Percentiles rank a stretch among this genome's conserved stretches.
These are phyloP conservation scores for Steinernema hermaphroditum DNA, from an alignment of 2,888 invertebrate genomes.

Conservation along the genomic window DNA sequence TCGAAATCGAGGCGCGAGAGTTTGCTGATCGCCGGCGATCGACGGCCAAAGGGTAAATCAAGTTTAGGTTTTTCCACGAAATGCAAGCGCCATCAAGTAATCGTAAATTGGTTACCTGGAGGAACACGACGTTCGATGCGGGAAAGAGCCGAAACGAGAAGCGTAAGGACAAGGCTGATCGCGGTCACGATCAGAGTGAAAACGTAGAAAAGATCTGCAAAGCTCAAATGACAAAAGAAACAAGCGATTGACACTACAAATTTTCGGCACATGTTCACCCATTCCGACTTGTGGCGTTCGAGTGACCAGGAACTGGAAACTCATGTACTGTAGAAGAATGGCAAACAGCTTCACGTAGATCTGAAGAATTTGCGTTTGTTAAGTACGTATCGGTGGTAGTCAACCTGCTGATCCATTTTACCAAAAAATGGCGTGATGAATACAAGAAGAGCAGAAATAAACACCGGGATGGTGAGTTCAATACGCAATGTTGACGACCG, in stretches of 20 bases:
- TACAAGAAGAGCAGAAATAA: constrained; percentile 56
- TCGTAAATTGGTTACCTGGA: constrained; percentile 44
- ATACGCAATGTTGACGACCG: constrained; percentile 56
- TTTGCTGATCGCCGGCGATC: neutral
- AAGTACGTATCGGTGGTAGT: neutral
- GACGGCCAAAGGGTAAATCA: neutral
- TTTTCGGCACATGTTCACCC: constrained; percentile 55
- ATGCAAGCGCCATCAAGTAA: neutral
- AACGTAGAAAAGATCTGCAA: constrained; percentile 59
- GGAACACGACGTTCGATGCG: constrained; percentile 54
- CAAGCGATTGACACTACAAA: constrained; percentile 48
- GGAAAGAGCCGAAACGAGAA: constrained; percentile 55
- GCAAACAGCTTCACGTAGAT: constrained; percentile 62
- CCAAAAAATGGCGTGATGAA: constrained; percentile 61
- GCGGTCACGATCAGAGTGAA: constrained; percentile 59
- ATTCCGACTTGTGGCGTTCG: constrained; percentile 60
- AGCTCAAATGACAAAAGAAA: neutral
- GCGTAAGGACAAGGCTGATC: constrained; percentile 56
- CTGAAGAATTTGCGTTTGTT: constrained; percentile 34
- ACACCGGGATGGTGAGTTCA: constrained; percentile 58
- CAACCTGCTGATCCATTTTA: constrained; percentile 54
- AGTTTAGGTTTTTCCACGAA: neutral
- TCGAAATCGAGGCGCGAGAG: neutral
- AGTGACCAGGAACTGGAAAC: constrained; percentile 60
- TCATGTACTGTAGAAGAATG: constrained; percentile 60